Conservation (phyloP, 2,113 vertebrate genomes). For the Paratilapia polleni region DNA sequence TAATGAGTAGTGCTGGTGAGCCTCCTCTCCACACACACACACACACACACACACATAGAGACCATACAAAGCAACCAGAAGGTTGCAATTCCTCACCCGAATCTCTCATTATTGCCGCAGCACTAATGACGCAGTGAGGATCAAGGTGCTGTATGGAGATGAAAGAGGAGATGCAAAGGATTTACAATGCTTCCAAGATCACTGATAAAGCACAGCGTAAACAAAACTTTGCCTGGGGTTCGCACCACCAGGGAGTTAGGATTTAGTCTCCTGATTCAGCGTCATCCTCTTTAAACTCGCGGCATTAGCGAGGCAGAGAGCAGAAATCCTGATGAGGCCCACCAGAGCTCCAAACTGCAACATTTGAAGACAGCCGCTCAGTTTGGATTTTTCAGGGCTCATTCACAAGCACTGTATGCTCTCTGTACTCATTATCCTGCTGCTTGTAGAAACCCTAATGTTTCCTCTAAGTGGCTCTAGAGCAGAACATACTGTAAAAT, state of each 20-base stretch:
- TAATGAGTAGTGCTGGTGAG: conserved; percentile 49
- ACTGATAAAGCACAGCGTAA: conserved; percentile 69
- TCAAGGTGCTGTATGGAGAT: conserved; percentile 73
- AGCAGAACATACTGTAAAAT: conserved; percentile 61
- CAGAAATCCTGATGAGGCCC: conserved; percentile 56
- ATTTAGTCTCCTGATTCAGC: conserved; percentile 66
- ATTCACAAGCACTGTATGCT: neutral
- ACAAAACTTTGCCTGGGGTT: conserved; percentile 71
- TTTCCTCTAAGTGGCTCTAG: conserved; percentile 43
- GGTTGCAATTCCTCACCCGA: conserved; percentile 63
- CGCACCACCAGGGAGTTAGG: conserved; percentile 50
- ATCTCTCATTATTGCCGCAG: conserved; percentile 64
- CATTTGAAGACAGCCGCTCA: conserved; percentile 34
- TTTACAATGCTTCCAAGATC: conserved; percentile 73
- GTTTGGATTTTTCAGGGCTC: conserved; percentile 21
- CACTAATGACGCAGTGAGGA: conserved; percentile 65
- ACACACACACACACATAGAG: neutral
- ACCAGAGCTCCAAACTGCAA: conserved; percentile 45
- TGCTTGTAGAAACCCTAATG: conserved; percentile 47
- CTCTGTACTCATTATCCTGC: conserved; percentile 52
- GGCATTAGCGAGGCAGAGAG: conserved; percentile 37
- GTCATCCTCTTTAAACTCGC: conserved; percentile 58
- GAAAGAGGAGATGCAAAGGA: conserved; percentile 71
- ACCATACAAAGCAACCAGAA: conserved; percentile 37
- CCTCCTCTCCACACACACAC: neutral